Conservation (phyloP, 2,797 vertebrate genomes). For the Lagodon rhomboides region DNA sequence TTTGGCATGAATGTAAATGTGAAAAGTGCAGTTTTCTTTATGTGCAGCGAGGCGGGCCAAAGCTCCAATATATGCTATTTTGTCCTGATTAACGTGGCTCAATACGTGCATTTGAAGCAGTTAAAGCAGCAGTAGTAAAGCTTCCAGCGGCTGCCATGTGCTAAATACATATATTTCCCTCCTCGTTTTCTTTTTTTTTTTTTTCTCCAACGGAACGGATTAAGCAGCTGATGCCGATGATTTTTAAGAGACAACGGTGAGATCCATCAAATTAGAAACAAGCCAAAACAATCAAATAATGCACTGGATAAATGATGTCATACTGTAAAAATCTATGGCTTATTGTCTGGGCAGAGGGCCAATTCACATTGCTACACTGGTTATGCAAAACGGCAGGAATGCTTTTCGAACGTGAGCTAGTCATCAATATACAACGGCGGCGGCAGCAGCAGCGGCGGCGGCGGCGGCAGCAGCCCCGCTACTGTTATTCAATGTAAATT, state of each 20-base stretch:
- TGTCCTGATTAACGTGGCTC: conserved; percentile 59
- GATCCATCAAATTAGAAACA: conserved; percentile 77
- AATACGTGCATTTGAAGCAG: conserved; percentile 23
- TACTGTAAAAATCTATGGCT: conserved; percentile 70
- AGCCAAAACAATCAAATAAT: conserved; percentile 80
- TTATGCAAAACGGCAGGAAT: conserved; percentile 65
- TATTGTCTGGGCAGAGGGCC: conserved; percentile 74
- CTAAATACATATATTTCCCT: conserved; percentile 51
- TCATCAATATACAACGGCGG: conserved; percentile 50
- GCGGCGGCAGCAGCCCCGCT: conserved; percentile 17
- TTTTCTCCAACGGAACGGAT: conserved; percentile 24
- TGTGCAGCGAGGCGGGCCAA: conserved; percentile 34
- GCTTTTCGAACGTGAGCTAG: conserved; percentile 51
- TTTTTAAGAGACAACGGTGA: conserved; percentile 64
- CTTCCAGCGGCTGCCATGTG: conserved; percentile 29
- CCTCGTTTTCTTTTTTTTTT: not conserved
- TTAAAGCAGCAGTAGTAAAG: conserved; percentile 9
- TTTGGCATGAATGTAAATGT: conserved; percentile 76
- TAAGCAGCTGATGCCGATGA: conserved; percentile 56
- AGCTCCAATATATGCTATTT: conserved; percentile 52
- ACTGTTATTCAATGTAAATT: conserved; percentile 61
- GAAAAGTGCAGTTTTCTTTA: conserved; percentile 74
- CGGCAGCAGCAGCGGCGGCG: conserved; percentile 10
- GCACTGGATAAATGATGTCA: conserved; percentile 78
- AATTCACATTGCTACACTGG: conserved; percentile 61